A percentile compares a stretch with the other conserved stretches of the same genome.
These are phyloP conservation scores for Epistrophe eligans DNA, from an alignment of 2,888 invertebrate genomes.

Conservation along the genomic window DNA sequence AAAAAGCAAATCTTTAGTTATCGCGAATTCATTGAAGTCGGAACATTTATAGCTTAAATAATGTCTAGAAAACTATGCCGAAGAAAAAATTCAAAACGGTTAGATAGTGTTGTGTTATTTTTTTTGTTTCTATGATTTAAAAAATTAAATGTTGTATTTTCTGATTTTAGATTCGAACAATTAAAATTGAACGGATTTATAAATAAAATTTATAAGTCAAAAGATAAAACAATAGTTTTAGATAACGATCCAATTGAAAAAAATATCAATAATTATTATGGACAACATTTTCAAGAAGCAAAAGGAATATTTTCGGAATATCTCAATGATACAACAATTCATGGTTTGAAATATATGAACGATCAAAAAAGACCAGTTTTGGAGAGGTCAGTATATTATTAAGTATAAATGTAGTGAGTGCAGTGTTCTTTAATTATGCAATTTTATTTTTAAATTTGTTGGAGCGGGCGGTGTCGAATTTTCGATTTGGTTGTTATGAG, in stretches of 20 bases:
- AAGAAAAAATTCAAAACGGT: conserved; percentile 10
- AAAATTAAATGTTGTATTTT: background rate
- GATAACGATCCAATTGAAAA: background rate
- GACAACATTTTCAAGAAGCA: background rate
- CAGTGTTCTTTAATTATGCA: background rate
- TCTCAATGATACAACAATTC: conserved; percentile 84
- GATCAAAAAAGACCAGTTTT: conserved; percentile 79
- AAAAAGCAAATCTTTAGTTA: background rate
- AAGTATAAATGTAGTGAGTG: background rate
- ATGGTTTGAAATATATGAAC: conserved; percentile 86
- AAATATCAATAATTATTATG: conserved; percentile 9
- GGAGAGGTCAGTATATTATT: conserved; percentile 39
- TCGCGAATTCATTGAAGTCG: background rate
- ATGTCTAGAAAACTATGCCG: conserved; percentile 7
- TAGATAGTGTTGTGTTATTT: background rate
- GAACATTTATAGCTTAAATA: background rate
- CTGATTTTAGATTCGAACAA: background rate
- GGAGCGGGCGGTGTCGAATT: no score
- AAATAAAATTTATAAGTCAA: background rate
- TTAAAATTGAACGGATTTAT: conserved; percentile 2
- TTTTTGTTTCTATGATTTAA: background rate
- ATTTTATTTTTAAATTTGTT: no score
- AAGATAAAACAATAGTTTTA: background rate
- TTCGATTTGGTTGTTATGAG: no score
- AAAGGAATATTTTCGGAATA: conserved; percentile 58